These are phyloP conservation scores for Spilarctia lutea DNA, from an alignment of 2,888 invertebrate species.

Conservation along the genomic window DNA sequence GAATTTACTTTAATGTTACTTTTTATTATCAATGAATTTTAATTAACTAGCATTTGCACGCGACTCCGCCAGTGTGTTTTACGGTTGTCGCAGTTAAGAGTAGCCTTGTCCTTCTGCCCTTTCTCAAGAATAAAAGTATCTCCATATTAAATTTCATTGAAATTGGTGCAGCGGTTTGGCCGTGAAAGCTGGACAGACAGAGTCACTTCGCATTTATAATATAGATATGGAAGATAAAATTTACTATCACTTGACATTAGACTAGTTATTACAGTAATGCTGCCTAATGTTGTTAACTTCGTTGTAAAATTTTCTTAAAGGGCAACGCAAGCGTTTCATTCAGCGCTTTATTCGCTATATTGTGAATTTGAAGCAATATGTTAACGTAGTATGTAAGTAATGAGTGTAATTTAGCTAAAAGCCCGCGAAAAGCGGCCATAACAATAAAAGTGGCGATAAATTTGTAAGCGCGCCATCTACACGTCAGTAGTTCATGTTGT, in stretches of 20 bases:
- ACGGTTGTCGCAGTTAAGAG: no score
- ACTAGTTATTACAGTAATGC: neutral
- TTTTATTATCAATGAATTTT: no score
- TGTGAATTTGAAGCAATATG: constrained; percentile 57
- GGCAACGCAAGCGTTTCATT: neutral
- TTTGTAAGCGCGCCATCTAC: constrained; percentile 75
- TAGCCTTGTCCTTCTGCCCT: no score
- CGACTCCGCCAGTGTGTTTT: no score
- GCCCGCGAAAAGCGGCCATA: constrained; percentile 72
- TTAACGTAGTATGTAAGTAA: constrained; percentile 69
- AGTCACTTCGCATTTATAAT: no score
- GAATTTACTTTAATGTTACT: no score
- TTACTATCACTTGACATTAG: neutral
- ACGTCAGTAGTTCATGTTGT: constrained; percentile 68
- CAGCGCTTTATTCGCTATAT: constrained; percentile 44
- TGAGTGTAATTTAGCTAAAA: constrained; percentile 79
- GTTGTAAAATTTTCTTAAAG: neutral
- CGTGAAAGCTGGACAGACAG: no score
- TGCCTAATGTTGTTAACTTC: neutral
- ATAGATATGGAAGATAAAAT: no score
- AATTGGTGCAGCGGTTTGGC: no score
- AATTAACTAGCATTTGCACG: no score
- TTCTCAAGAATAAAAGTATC: no score
- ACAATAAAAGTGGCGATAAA: constrained; percentile 75
- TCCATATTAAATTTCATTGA: no score